These are phyloP conservation scores for Dermatophagoides farinae DNA, from an alignment of 1,140 invertebrate species.

Conservation along the genomic window DNA sequence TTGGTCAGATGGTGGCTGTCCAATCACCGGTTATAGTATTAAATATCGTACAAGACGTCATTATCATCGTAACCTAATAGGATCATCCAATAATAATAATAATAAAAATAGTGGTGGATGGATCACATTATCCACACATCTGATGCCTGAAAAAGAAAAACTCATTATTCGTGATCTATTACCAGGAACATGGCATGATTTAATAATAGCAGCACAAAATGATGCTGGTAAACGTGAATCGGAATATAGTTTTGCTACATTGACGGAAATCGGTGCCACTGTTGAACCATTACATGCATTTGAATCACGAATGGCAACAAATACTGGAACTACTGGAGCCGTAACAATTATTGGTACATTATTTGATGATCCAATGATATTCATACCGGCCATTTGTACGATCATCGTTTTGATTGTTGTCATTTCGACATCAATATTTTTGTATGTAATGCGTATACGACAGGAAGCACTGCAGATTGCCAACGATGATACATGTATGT, in stretches of 20 bases:
- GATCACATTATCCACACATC: slow-evolving; percentile 21
- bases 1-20: slow-evolving; percentile 34
- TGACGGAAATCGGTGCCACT: slow-evolving; percentile 55
- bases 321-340: background rate
- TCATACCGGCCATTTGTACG: slow-evolving; percentile 19
- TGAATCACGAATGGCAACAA: background rate
- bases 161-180: slow-evolving; percentile 19
- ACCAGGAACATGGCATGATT: slow-evolving; percentile 25
- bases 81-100: background rate
- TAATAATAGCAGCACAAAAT: slow-evolving; percentile 78
- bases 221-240: slow-evolving; percentile 83
- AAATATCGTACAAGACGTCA: slow-evolving; percentile 23
- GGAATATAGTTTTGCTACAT: slow-evolving; percentile 80
- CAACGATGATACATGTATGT: slow-evolving; percentile 7
- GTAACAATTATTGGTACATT: background rate
- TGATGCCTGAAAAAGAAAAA: slow-evolving; percentile 16
- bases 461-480: background rate
- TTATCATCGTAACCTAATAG: background rate
- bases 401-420: slow-evolving; percentile 19
- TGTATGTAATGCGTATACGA: slow-evolving; percentile 9
- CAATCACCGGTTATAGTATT: slow-evolving; percentile 33
- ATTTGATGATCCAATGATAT: slow-evolving; percentile 17
- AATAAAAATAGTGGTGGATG: slow-evolving; percentile 11
- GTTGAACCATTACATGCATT: slow-evolving; percentile 12
- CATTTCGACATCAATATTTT: slow-evolving; percentile 15